Evolutionary conservation across 2,888 invertebrate species (phyloP).

Genomic region (Macropis europaea): DNA sequence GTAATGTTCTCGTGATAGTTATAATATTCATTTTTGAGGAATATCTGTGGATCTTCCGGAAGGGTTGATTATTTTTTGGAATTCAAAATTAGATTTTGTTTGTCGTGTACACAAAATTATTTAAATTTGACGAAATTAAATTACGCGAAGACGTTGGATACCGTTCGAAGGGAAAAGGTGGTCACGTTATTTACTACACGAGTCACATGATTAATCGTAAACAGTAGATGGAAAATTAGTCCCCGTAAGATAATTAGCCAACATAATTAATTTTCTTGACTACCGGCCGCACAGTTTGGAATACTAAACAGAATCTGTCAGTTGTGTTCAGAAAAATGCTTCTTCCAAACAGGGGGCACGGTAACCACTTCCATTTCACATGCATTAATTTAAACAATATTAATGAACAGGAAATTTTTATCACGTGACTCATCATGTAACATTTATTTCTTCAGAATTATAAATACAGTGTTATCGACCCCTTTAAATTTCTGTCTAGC

Average conservation of each 20-base stretch:
- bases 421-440: too few relatives aligned
- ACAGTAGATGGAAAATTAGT: slow-evolving; percentile 73
- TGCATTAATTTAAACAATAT: slow-evolving; percentile 3
- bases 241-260: slow-evolving; percentile 74
- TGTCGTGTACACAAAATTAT: slow-evolving; percentile 32
- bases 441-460: too few relatives aligned
- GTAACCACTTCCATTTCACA: slow-evolving; percentile 16
- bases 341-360: slow-evolving; percentile 24
- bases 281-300: slow-evolving; percentile 62
- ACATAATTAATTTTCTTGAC: slow-evolving; percentile 74
- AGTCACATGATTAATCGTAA: slow-evolving; percentile 70
- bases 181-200: slow-evolving; percentile 59
- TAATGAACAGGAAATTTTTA: too few relatives aligned
- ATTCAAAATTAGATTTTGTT: slow-evolving; percentile 22
- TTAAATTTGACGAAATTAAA: slow-evolving; percentile 8
- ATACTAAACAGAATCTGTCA: slow-evolving; percentile 69
- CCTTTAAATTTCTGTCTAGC: too few relatives aligned
- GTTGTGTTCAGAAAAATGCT: slow-evolving; percentile 51
- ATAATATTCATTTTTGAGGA: not conserved
- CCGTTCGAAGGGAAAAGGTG: slow-evolving; percentile 50
- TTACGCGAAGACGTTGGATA: slow-evolving; percentile 34
- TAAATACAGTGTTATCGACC: too few relatives aligned
- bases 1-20: not conserved
- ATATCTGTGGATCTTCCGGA: not conserved
- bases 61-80: not conserved